Base-by-base conservation (phyloP, 2,797 vertebrate species). In the Anguilla marmorata region DNA sequence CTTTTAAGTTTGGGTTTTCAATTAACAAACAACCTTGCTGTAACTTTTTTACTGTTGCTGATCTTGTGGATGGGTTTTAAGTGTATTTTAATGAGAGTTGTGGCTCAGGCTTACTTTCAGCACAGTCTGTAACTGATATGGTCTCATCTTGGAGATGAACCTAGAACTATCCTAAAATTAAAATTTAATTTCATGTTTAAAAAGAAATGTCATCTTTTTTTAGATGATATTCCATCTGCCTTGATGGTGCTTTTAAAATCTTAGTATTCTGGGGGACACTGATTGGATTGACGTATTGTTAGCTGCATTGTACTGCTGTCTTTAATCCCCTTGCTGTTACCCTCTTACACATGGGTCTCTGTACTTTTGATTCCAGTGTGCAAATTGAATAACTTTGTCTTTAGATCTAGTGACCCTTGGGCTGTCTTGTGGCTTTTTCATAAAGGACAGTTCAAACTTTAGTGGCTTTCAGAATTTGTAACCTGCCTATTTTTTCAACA, bases 1-100 rank as follows among this genome's bases (percentile, higher is more conserved):
- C 16, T 33, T 76, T 76, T 76, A 37, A 76, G 91, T 48, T 72
- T n/a, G 90, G 89, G 86, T 93, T 91, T 94, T 91, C 94, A 91
- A 93, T 93, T 60, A 66, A 41, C 0, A n/a, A 48, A 69, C 33
- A 63, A 41, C 37, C 50, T 86, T 86, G 24, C 30, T 74, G 69
- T 74, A 74, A 74, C 69, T 5, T 37, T 86, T 86, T 86, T 86
- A 30, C 21, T 58, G 84, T 85, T 85, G 63, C 37, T 86, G 60
- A 48, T 86, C 41, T 76, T 69, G 24, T 79, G n/a, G 58, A 30
- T 74, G 86, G 24, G 72, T 52, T 54, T 72, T 86, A 86, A 72
- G 66, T 24, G 85, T 30, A 58, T 84, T 50, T 50, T 72, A 72
- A n/a, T 27, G 66, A 37, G 58, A n/a, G 41, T 37, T 58, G 56